Percentiles rank a stretch among this genome's conserved stretches.
phyloP scores from a whole-genome alignment of 2,797 vertebrate genomes.

The Denticeps clupeoides region DNA sequence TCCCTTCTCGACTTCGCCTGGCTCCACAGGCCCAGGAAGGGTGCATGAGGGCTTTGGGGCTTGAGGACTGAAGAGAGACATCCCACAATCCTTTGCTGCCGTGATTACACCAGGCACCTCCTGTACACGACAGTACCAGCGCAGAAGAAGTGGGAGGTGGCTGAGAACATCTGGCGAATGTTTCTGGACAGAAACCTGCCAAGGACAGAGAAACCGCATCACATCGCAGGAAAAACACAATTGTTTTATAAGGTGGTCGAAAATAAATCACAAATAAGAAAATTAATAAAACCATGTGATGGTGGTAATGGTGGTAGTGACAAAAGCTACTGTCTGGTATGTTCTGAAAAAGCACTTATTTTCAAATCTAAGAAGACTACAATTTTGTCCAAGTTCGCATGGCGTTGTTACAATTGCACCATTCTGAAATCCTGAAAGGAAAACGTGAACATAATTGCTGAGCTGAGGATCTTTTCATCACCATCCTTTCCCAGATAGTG shows the following conservation, averaged over 20 bases:
- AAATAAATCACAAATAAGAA: neutral
- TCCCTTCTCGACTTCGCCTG: constrained; percentile 32
- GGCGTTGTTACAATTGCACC: no score
- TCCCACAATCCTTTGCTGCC: constrained; percentile 68
- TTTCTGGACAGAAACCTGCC: constrained; percentile 62
- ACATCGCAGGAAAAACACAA: neutral
- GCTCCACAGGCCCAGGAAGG: constrained; percentile 11
- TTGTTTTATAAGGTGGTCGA: neutral
- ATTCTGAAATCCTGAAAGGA: no score
- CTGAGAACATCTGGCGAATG: constrained; percentile 39
- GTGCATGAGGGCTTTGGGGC: constrained; percentile 11
- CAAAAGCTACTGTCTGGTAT: no score
- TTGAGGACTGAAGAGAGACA: constrained; percentile 54
- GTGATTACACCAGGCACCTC: constrained; percentile 71
- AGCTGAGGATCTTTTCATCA: no score
- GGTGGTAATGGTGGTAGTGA: no score
- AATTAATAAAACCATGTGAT: neutral
- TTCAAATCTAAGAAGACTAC: no score
- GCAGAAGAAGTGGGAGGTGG: constrained; percentile 66
- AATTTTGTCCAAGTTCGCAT: no score
- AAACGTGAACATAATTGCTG: no score
- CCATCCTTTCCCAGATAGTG: no score
- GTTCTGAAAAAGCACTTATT: no score
- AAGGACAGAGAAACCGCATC: constrained; percentile 4
- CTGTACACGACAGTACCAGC: constrained; percentile 77